Percentiles rank a stretch among this genome's conserved stretches.
phyloP scores from a whole-genome alignment of 2,888 invertebrate species.

The Physocephala rufipes region DNA sequence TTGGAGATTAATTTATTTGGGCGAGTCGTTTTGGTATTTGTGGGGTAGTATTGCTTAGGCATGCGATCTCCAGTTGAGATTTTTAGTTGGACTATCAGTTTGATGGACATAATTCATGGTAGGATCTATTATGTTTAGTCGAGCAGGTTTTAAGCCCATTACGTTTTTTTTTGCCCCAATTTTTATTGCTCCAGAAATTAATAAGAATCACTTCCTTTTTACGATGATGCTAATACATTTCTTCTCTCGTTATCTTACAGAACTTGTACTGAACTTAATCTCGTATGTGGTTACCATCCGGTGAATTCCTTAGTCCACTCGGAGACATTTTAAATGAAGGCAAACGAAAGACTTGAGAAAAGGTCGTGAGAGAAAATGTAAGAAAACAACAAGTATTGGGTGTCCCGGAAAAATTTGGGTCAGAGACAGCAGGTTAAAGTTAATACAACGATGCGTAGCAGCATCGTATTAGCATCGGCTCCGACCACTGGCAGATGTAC shows the following conservation, averaged over 20 bases:
- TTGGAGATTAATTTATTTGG: too few relatives aligned
- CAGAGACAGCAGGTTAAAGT: neutral
- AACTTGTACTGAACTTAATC: neutral
- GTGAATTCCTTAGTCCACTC: neutral
- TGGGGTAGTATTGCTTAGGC: too few relatives aligned
- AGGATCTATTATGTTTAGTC: too few relatives aligned
- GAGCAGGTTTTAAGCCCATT: too few relatives aligned
- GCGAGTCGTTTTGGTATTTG: too few relatives aligned
- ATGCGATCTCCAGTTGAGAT: too few relatives aligned
- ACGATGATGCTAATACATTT: conserved; percentile 29
- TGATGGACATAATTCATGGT: too few relatives aligned
- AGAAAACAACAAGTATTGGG: neutral
- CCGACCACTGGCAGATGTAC: neutral
- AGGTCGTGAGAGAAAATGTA: neutral
- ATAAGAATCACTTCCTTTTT: neutral
- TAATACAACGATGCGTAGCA: too few relatives aligned
- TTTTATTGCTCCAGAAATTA: too few relatives aligned
- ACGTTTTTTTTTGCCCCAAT: conserved; percentile 1
- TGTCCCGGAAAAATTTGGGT: conserved; percentile 24
- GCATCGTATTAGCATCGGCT: neutral
- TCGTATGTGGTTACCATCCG: neutral
- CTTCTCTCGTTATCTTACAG: too few relatives aligned
- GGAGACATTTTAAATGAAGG: neutral
- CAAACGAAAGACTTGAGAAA: too few relatives aligned
- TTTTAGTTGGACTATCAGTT: too few relatives aligned